Evolutionary conservation across 2,113 vertebrate species (phyloP).

Genomic region (Siphamia tubifer): DNA sequence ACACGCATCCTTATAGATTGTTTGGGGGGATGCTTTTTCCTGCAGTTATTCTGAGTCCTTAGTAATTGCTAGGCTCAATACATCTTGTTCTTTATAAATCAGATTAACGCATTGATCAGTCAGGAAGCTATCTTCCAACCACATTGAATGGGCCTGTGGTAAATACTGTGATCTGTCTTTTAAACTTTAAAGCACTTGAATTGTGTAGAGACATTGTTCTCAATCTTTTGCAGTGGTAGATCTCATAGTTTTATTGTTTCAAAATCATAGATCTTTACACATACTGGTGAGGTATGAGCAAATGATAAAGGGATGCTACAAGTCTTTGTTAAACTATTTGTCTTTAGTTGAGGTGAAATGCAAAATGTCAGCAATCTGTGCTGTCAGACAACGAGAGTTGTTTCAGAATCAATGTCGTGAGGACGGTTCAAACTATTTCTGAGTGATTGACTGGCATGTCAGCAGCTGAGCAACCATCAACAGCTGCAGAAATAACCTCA

Average conservation of each 20-base stretch:
- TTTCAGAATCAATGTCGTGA: slow-evolving; percentile 44
- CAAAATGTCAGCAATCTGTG: slow-evolving; percentile 55
- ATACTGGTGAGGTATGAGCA: background rate
- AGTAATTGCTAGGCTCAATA: slow-evolving; percentile 66
- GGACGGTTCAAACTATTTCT: slow-evolving; percentile 58
- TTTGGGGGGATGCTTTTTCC: slow-evolving; percentile 31
- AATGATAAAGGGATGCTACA: background rate
- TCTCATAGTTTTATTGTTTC: background rate
- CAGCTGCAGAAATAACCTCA: slow-evolving; percentile 67
- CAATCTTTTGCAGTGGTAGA: background rate
- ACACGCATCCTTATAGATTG: too few species aligned
- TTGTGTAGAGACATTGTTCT: slow-evolving; percentile 38
- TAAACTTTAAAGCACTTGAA: slow-evolving; percentile 47
- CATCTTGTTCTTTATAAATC: slow-evolving; percentile 73
- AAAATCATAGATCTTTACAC: background rate
- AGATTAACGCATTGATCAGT: slow-evolving; percentile 70
- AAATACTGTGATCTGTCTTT: slow-evolving; percentile 57
- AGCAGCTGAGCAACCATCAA: slow-evolving; percentile 66
- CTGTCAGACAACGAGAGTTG: slow-evolving; percentile 43
- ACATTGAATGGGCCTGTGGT: slow-evolving; percentile 35
- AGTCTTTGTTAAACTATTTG: slow-evolving; percentile 44
- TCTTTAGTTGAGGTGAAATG: slow-evolving; percentile 45
- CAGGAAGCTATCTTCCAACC: slow-evolving; percentile 60
- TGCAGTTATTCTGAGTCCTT: slow-evolving; percentile 52
- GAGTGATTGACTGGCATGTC: slow-evolving; percentile 69